Evolutionary conservation across 2,797 vertebrate species (phyloP), one percentile per base, ranked within the genome.

Genomic region (Poecilia wingei): DNA sequence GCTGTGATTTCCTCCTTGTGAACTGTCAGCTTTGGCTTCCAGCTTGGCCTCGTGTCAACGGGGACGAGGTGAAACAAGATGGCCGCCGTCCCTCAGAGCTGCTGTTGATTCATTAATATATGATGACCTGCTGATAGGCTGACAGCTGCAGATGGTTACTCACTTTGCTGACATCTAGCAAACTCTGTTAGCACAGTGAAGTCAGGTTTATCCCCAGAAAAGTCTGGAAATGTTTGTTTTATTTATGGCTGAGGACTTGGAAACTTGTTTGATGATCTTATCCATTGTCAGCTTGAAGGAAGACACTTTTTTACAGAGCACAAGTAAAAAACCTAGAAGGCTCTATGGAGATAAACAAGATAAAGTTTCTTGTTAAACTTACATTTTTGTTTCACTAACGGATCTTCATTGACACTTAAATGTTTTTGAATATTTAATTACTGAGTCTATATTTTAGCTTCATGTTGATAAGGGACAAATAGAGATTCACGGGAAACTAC

Each of bases 11-110:
- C 64, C 76, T 41, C 70, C 41, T 69, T 10, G 72, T 74, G 14
- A 74, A 53, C 81, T 0, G 55, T 81, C 6, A 83, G 70, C 86
- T 79, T 55, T 84, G 69, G 85, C 85, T 83, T 77, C 10, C 33
- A 43, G 20, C 18, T 74, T 71, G 69, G 6, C 28, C 41, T 77
- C 43, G 13, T 2, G 28, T 78, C 78, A 33, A 46, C 5, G 10
- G 1, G 18, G n/a, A 75, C 59, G 7, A 64, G 59, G 59, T 18
- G 59, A 64, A 64, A 64, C 59, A 64, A 64, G 31, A 36, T 20
- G 59, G 59, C 79, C 73, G 36, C 61, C 31, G 45, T 25, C 59
- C 41, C 0, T 61, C 45, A 14, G n/a, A 47, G 31, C 45, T 72
- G 14, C 5, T 28, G 74, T 72, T 3, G 45, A 31, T 28, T 77